Evolutionary conservation across 2,888 invertebrate species (phyloP).

Genomic region (Melanotus villosus): DNA sequence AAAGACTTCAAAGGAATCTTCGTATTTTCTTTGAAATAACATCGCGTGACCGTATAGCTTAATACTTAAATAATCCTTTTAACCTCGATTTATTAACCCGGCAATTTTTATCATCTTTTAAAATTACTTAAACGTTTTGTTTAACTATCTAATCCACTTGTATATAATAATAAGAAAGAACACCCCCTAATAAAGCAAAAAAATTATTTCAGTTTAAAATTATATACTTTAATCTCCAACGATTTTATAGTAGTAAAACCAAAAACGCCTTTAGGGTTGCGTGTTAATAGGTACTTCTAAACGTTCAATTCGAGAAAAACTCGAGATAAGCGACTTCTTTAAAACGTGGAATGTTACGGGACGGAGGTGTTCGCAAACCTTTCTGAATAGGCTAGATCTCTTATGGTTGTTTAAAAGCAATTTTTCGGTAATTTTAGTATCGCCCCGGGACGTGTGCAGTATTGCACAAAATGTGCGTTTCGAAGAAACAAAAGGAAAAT

Average conservation of each 20-base stretch:
- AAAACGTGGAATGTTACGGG: too few relatives aligned
- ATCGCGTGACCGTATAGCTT: constrained; percentile 9
- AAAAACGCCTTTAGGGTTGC: constrained; percentile 27
- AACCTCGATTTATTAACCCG: constrained; percentile 20
- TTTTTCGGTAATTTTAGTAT: constrained; percentile 10
- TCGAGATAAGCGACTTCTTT: background rate
- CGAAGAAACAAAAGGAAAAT: background rate
- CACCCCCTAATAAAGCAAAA: constrained; percentile 15
- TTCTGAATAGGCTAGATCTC: background rate
- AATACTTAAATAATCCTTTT: constrained; percentile 9
- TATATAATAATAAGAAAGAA: constrained; percentile 4
- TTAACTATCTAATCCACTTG: background rate
- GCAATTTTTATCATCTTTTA: constrained; percentile 6
- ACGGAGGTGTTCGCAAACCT: background rate
- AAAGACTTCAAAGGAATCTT: too few relatives aligned
- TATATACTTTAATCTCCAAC: constrained; percentile 29
- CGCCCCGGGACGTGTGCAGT: constrained; percentile 15
- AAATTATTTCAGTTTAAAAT: constrained; percentile 19
- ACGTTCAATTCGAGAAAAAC: constrained; percentile 5
- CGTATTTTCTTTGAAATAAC: too few relatives aligned
- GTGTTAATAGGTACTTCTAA: constrained; percentile 15
- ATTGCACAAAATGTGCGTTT: constrained; percentile 13
- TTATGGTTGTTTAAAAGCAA: constrained; percentile 20
- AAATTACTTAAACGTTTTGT: constrained; percentile 12
- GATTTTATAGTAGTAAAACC: constrained; percentile 28